Evolutionary conservation across 1,140 invertebrate genomes (phyloP), one percentile per base, ranked within the genome.

Genomic region (Diorhabda carinulata): DNA sequence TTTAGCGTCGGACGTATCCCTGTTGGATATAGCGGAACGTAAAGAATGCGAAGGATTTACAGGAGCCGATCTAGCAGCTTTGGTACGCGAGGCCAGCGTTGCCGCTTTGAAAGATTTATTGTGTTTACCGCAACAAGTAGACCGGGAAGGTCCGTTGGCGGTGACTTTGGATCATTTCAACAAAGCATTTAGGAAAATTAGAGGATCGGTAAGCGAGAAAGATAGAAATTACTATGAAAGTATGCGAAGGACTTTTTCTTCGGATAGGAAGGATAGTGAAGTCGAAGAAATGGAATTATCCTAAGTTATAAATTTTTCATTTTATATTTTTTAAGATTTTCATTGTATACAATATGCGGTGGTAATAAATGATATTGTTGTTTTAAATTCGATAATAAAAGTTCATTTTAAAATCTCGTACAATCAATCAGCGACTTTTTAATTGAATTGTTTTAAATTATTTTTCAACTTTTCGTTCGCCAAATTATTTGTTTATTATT

Each of bases 11-110:
- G 93, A 97, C 82, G 92, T 98, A 0, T 83, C 92, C 77, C 82
- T 98, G 42, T 82, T 89, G 67, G 83, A 84, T 43, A 83, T 98
- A 57, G 88, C 84, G 3, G 81, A 77, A 57, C 89, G 91, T 57
- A 79, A 78, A 3, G 78, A 87, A 60, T 93, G 92, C 67, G 86
- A 92, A 47, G 90, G 92, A 43, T 97, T 90, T 73, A 95, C 93
- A 2, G 97, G 97, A 64, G 97, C 97, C 9, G 97, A 99, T 86
- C 83, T 99, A 47, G 90, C 92, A 10, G 92, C 94, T 41, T 81
- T 97, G 41, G 87, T 97, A 0, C 86, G 91, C 73, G 93, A 96
- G 82, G 92, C 96, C 0, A 89, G 91, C 0, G 86, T 92, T 66
- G 85, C 89, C 76, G 89, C 93, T 5, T 80, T 97, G 5, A 90